phyloP scores from a whole-genome alignment of 2,888 invertebrate species.

The Orgyia antiqua region DNA sequence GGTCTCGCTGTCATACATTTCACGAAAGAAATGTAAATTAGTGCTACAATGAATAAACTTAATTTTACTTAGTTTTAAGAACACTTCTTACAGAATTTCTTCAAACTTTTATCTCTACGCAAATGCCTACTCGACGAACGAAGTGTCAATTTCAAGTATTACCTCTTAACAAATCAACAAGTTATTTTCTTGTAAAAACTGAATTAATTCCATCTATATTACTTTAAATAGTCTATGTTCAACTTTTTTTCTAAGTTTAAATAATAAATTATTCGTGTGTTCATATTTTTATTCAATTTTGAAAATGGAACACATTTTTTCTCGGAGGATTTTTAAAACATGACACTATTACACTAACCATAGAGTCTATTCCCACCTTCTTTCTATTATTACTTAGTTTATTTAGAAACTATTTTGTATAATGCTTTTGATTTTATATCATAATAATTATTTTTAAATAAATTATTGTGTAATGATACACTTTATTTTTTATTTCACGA shows the following conservation, averaged over 20 bases:
- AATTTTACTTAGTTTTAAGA: slow-evolving; percentile 27
- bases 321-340: background rate
- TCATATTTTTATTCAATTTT: too few species aligned
- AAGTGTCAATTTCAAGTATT: too few species aligned
- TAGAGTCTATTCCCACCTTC: slow-evolving; percentile 36
- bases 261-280: too few species aligned
- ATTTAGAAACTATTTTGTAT: slow-evolving; percentile 29
- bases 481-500: slow-evolving; percentile 1
- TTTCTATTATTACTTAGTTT: slow-evolving; percentile 19
- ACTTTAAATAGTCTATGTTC: too few species aligned
- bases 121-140: too few species aligned
- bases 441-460: slow-evolving; percentile 29
- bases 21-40: slow-evolving; percentile 80
- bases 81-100: too few species aligned
- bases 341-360: slow-evolving; percentile 5
- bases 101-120: too few species aligned
- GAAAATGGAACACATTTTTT: too few species aligned
- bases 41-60: slow-evolving; percentile 17
- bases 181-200: too few species aligned
- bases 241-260: too few species aligned
- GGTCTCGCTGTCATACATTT: slow-evolving; percentile 86
- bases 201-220: too few species aligned
- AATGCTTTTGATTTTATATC: slow-evolving; percentile 26
- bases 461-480: slow-evolving; percentile 16
- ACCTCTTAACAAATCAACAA: too few species aligned